Conservation (phyloP, 2,797 vertebrate genomes). For the Pteronotus mesoamericanus region DNA sequence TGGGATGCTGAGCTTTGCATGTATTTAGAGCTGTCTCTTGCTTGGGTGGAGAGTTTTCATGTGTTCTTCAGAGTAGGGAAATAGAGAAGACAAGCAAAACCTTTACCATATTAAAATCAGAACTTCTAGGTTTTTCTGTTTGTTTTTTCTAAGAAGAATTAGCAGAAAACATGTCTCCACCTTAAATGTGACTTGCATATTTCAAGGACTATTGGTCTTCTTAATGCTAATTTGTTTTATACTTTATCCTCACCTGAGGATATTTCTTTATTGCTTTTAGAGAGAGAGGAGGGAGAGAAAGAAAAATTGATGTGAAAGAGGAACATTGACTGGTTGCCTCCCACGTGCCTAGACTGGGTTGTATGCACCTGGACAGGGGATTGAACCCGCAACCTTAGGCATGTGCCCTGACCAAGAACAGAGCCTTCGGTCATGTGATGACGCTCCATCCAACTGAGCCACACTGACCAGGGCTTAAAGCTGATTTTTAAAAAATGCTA, state of each 20-base stretch:
- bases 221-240: not conserved
- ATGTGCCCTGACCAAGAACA: not conserved
- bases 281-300: not conserved
- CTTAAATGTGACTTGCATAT: not conserved
- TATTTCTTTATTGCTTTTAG: not conserved
- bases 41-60: not conserved
- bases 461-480: not conserved
- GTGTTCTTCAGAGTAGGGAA: not conserved
- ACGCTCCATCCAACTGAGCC: not conserved
- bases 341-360: not conserved
- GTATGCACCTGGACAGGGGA: not conserved
- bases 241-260: not conserved
- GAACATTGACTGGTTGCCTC: not conserved
- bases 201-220: not conserved
- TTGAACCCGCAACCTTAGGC: not conserved
- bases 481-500: not conserved
- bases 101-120: not conserved
- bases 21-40: not conserved
- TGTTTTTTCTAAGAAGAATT: not conserved
- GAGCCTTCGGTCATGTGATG: not conserved
- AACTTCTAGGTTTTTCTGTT: not conserved
- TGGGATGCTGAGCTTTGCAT: not conserved
- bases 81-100: not conserved
- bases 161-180: not conserved
- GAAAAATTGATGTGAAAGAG: not conserved